phyloP scores from a whole-genome alignment of 2,113 vertebrate genomes.

The Tachysurus fulvidraco region DNA sequence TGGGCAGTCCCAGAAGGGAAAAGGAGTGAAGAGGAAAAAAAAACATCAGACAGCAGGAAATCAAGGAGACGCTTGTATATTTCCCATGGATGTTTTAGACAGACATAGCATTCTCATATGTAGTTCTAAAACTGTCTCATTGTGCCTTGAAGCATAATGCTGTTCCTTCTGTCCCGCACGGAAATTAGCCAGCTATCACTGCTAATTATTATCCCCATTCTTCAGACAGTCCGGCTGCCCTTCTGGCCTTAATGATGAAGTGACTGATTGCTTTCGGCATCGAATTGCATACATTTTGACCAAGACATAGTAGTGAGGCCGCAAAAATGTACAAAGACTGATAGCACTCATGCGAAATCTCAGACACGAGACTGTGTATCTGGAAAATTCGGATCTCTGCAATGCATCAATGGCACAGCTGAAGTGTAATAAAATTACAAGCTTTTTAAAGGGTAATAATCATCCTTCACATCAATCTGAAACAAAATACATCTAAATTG shows the following conservation, averaged over 20 bases:
- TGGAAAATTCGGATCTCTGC: background rate
- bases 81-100: slow-evolving; percentile 21
- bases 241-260: slow-evolving; percentile 32
- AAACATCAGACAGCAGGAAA: slow-evolving; percentile 34
- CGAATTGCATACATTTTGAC: slow-evolving; percentile 17
- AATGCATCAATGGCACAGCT: background rate
- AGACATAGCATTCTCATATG: slow-evolving; percentile 36
- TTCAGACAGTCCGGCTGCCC: slow-evolving; percentile 15
- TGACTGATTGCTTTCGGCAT: slow-evolving; percentile 38
- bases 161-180: slow-evolving; percentile 30
- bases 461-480: background rate
- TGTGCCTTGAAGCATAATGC: slow-evolving; percentile 39
- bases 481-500: background rate
- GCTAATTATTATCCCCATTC: slow-evolving; percentile 51
- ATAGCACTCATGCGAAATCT: background rate
- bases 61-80: slow-evolving; percentile 25
- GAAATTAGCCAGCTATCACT: slow-evolving; percentile 47
- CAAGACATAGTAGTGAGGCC: background rate
- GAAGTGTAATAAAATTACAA: background rate
- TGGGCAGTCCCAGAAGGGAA: background rate
- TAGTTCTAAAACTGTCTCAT: slow-evolving; percentile 35
- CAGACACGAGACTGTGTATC: background rate
- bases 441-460: background rate
- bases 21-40: background rate
- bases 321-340: background rate